Evolutionary conservation across 2,888 invertebrate genomes (phyloP).

Genomic region (Melanotus villosus): DNA sequence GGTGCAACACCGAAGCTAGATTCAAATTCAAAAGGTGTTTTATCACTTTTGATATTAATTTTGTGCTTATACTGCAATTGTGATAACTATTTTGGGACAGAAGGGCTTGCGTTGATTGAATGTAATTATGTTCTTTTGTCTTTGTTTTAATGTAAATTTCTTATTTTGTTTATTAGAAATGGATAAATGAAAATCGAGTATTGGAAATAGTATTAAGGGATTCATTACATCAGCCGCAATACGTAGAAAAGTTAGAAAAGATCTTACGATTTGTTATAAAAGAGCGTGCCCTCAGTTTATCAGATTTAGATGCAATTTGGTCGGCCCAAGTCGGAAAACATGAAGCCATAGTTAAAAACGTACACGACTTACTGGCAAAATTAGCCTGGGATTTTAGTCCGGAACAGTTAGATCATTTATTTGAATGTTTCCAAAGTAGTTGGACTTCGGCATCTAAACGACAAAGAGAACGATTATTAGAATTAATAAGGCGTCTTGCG

Average conservation of each 20-base stretch:
- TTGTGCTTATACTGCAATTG: no score
- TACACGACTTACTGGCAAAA: conserved; percentile 96
- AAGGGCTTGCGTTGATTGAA: no score
- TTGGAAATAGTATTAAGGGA: conserved; percentile 95
- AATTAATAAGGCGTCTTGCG: conserved; percentile 93
- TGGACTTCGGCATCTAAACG: conserved; percentile 97
- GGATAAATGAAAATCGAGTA: conserved; percentile 97
- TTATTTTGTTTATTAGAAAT: conserved; percentile 84
- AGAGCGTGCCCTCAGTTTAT: conserved; percentile 88
- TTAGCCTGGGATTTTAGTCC: conserved; percentile 98
- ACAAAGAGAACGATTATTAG: conserved; percentile 94
- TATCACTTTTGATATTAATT: no score
- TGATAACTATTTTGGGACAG: no score
- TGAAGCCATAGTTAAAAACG: conserved; percentile 98
- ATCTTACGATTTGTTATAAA: conserved; percentile 98
- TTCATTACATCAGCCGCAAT: conserved; percentile 97
- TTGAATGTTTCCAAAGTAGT: conserved; percentile 94
- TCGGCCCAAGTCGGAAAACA: conserved; percentile 97
- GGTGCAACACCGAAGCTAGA: no score
- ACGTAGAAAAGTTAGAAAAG: conserved; percentile 97
- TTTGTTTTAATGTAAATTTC: no score
- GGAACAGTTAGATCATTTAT: conserved; percentile 96
- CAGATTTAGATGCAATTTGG: conserved; percentile 97
- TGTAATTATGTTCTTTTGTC: no score
- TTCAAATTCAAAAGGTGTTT: no score